Base-by-base conservation (phyloP, 2,888 invertebrate species). In the Sphecodes monilicornis region DNA sequence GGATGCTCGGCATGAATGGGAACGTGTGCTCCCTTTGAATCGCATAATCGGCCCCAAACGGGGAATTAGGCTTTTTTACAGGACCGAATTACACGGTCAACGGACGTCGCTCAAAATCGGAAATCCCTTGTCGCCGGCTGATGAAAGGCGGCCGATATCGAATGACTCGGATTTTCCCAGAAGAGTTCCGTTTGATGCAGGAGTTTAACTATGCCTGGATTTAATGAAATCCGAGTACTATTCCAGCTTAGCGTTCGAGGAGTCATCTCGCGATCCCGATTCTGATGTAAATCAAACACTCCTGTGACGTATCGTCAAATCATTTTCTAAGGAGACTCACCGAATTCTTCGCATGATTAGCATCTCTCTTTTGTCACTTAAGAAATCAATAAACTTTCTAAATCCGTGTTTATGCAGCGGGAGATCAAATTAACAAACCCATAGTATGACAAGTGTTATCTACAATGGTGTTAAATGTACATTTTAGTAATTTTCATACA, bases 141-240 rank as follows among this genome's bases (percentile, higher is more conserved):
- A 82, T 79, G 84, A 83, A 84, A 89, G 80, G 76, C 81, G 66
- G 32, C 41, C 71, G 78, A 71, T 85, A 87, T 89, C 85, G 78
- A 85, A 89, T 88, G 84, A 85, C 85, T 77, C 70, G 78, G 54
- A 86, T 88, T 89, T 88, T 81, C 39, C 87, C 72, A 84, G 76
- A 79, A 54, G 68, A 69, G 72, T 79, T 78, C 41, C 79, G 76
- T 80, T 88, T 80, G 76, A 78, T 72, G 82, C 36, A 11, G 36
- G 22, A 10, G 36, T 36, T 32, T 36, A 66, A 66, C 64, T 66
- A 66, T 36, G 64, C 64, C 64, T 10, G 64, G 32, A 66, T 36
- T 18, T 36, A 66, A 66, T 66, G 32, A 66, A 66, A 66, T 36
- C 11, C 32, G 64, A 36, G 64, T 22, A 66, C 64, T 11, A 26